Evolutionary conservation across 2,113 vertebrate genomes (phyloP).

Genomic region (Dolichotis patagonum): DNA sequence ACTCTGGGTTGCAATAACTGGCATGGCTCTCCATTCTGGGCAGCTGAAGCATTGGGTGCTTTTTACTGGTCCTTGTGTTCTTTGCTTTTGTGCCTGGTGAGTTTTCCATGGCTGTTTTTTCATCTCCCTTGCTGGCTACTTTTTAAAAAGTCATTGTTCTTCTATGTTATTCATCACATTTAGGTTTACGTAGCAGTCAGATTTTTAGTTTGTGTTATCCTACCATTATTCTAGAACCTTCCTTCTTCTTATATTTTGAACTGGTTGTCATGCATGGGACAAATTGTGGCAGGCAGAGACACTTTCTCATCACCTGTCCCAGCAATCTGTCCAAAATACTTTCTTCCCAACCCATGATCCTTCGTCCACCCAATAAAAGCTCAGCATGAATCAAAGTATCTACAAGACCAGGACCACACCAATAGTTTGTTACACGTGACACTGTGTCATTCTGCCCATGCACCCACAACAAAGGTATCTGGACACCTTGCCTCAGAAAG

Average conservation of each 20-base stretch:
- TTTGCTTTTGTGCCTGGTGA: neutral
- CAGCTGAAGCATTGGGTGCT: neutral
- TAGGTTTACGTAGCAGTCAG: neutral
- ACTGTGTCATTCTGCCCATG: neutral
- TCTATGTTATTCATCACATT: neutral
- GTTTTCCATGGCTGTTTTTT: neutral
- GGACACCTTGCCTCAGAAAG: neutral
- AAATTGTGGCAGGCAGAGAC: neutral
- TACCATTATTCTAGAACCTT: neutral
- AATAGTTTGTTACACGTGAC: neutral
- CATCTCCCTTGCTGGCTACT: neutral
- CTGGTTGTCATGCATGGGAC: neutral
- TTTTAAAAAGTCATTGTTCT: neutral
- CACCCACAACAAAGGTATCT: neutral
- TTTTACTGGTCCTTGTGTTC: neutral
- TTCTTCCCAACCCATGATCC: neutral
- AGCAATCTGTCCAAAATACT: neutral
- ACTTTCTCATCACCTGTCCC: neutral
- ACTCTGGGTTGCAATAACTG: neutral
- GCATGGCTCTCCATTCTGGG: no score
- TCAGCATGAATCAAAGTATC: neutral
- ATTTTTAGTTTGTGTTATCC: neutral
- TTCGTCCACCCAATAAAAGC: neutral
- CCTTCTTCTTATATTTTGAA: neutral
- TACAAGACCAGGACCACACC: neutral